phyloP scores from a whole-genome alignment of 30 jellyfish, hydroid and myxozoan genomes.

The Cassiopea andromeda region DNA sequence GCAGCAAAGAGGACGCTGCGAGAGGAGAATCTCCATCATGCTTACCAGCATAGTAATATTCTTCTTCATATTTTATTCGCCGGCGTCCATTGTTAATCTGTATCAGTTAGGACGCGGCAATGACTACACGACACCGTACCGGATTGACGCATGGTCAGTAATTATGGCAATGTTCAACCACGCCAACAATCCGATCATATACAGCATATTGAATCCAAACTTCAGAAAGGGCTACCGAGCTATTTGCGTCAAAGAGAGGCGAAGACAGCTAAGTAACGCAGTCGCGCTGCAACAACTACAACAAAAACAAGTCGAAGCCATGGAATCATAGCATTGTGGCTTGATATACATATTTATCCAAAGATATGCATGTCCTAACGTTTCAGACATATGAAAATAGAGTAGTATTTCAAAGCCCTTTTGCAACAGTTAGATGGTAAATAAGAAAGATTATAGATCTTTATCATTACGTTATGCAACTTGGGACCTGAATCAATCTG shows the following conservation, averaged over 20 bases:
- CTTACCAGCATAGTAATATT: conserved; percentile 37
- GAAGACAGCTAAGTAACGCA: conserved; percentile 34
- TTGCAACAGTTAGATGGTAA: no score
- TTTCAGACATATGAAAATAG: no score
- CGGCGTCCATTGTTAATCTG: conserved; percentile 69
- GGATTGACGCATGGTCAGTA: conserved; percentile 65
- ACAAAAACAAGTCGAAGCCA: not conserved
- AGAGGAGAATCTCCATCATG: conserved; percentile 64
- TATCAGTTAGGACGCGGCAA: conserved; percentile 63
- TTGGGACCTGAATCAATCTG: no score
- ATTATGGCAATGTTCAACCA: conserved; percentile 80
- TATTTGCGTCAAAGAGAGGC: conserved; percentile 35
- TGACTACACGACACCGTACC: conserved; percentile 57
- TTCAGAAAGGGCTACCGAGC: conserved; percentile 58
- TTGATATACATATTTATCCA: not conserved
- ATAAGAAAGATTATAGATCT: no score
- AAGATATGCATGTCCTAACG: no score
- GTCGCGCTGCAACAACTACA: conserved; percentile 3
- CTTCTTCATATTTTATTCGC: conserved; percentile 60
- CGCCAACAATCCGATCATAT: conserved; percentile 76
- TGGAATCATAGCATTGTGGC: not conserved
- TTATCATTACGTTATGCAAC: no score
- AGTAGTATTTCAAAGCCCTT: no score
- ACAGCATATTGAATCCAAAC: conserved; percentile 63
- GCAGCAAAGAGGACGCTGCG: conserved; percentile 50